Percentiles rank a stretch among this genome's conserved stretches.
These are phyloP conservation scores for Coregonus suidteri DNA, from an alignment of 2,797 vertebrate species.

Conservation along the genomic window DNA sequence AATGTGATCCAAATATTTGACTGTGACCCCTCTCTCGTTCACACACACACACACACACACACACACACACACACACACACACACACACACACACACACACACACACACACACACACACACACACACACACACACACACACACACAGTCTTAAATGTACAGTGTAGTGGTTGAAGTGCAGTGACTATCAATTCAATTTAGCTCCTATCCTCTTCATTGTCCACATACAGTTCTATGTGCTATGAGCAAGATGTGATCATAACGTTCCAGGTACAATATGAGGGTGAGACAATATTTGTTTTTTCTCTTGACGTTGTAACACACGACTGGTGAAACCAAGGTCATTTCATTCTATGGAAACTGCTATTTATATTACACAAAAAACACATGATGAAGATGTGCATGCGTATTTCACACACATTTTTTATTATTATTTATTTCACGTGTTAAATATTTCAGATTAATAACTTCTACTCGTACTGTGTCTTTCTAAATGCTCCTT, in stretches of 20 bases:
- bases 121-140: not conserved
- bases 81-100: no score
- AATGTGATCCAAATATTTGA: conserved; percentile 13
- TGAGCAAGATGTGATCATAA: not conserved
- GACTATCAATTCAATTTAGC: not conserved
- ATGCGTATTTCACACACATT: not conserved
- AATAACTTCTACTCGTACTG: conserved; percentile 18
- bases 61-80: no score
- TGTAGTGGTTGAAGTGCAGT: not conserved
- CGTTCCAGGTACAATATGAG: conserved; percentile 6
- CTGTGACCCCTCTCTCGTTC: not conserved
- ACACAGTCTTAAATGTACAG: conserved; percentile 25
- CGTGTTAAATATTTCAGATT: not conserved
- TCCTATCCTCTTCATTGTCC: not conserved
- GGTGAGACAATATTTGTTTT: conserved; percentile 2
- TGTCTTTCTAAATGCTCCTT: conserved; percentile 23
- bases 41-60: no score
- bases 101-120: no score
- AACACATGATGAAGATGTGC: not conserved
- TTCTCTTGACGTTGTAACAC: conserved; percentile 3
- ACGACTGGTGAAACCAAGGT: not conserved
- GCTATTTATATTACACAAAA: conserved; percentile 9
- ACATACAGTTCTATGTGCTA: conserved; percentile 30
- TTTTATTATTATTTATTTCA: not conserved
- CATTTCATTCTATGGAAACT: not conserved